These are phyloP conservation scores for Bergia sp. DNA, from an alignment of 92 coral and sea anemone genomes.

Conservation along the genomic window DNA sequence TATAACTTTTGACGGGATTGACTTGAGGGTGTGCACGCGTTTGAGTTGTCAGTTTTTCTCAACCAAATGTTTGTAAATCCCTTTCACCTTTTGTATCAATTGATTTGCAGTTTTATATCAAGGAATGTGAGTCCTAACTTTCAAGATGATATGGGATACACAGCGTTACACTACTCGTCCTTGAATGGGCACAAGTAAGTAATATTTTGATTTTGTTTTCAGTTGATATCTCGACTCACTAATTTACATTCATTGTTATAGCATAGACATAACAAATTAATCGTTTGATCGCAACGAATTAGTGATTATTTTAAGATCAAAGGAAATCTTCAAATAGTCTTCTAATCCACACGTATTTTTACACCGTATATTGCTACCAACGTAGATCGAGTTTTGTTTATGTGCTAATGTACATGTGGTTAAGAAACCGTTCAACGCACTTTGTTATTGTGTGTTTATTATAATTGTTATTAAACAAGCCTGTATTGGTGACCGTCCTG, in stretches of 20 bases:
- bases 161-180: slow-evolving; percentile 90
- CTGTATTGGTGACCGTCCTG: too few relatives aligned
- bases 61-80: neutral
- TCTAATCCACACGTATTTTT: neutral
- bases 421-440: too few relatives aligned
- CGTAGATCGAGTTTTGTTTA: too few relatives aligned
- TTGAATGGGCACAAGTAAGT: slow-evolving; percentile 89
- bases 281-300: neutral
- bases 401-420: too few relatives aligned
- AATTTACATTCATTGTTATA: neutral
- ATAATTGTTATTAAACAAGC: too few relatives aligned
- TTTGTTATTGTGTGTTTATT: too few relatives aligned
- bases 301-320: neutral
- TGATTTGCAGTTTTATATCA: slow-evolving; percentile 69
- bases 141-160: slow-evolving; percentile 96
- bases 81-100: neutral
- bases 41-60: neutral
- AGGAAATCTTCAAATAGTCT: neutral
- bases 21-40: neutral
- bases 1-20: too few relatives aligned
- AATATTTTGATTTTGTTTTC: neutral
- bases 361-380: neutral
- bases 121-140: slow-evolving; percentile 82
- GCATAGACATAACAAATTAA: neutral
- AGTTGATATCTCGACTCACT: neutral